These are phyloP conservation scores for Sciurus vulgaris DNA, from an alignment of 2,797 vertebrate genomes.

Conservation along the genomic window DNA sequence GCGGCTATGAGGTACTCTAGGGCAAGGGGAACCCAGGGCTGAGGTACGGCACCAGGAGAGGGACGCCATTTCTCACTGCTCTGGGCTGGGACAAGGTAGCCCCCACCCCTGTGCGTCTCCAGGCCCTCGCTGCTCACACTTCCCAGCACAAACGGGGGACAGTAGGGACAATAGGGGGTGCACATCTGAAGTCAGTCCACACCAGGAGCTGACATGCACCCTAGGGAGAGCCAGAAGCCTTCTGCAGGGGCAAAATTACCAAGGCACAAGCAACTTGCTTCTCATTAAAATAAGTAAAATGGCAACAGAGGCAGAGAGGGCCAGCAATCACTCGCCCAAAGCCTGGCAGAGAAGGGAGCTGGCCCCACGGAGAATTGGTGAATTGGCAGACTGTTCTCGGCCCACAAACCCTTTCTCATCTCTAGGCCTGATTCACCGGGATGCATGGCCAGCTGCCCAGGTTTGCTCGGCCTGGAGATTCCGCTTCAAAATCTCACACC, in stretches of 20 bases:
- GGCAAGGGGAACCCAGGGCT: not conserved
- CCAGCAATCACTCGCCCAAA: no score
- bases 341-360: no score
- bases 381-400: rapidly evolving
- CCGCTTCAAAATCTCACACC: no score
- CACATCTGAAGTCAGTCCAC: rapidly evolving
- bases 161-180: no score
- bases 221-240: not conserved
- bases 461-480: no score
- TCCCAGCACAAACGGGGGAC: not conserved
- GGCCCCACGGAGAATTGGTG: no score
- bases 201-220: rapidly evolving
- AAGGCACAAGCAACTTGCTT: not conserved
- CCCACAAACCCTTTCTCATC: no score
- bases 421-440: not conserved
- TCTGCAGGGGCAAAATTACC: no score
- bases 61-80: rapidly evolving
- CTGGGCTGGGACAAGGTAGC: rapidly evolving
- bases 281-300: not conserved
- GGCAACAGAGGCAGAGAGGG: no score
- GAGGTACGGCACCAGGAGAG: not conserved
- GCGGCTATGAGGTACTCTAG: no score
- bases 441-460: not conserved
- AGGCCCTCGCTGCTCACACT: not conserved
- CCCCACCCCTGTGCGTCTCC: not conserved